Conservation (phyloP, 2,113 vertebrate genomes). For the Oreochromis spilurus region DNA sequence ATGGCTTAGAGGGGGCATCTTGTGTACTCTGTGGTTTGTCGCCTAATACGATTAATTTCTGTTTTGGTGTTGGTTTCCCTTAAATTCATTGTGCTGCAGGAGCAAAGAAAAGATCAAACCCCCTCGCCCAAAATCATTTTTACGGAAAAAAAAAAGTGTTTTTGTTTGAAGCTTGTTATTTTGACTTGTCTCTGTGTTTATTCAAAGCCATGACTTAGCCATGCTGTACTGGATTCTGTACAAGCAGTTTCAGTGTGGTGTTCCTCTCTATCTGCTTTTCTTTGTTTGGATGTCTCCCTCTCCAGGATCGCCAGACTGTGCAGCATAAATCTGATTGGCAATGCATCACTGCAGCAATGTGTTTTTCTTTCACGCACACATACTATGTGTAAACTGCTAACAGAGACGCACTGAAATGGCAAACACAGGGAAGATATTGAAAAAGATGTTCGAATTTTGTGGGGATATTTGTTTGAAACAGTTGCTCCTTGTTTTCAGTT, state of each 20-base stretch:
- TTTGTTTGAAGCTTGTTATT: slow-evolving; percentile 25
- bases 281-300: slow-evolving; percentile 36
- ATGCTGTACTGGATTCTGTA: slow-evolving; percentile 20
- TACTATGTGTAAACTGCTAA: slow-evolving; percentile 35
- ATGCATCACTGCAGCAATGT: slow-evolving; percentile 43
- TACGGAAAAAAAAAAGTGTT: background rate
- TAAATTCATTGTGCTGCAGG: background rate
- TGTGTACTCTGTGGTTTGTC: background rate
- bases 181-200: slow-evolving; percentile 19
- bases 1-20: background rate
- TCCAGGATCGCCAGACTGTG: slow-evolving; percentile 46
- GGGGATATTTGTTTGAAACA: background rate
- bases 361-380: slow-evolving; percentile 39
- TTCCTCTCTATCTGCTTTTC: slow-evolving; percentile 3
- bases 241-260: background rate
- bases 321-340: slow-evolving; percentile 58
- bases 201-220: slow-evolving; percentile 14
- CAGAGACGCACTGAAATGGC: slow-evolving; percentile 13
- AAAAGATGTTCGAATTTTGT: background rate
- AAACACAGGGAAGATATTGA: background rate
- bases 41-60: background rate
- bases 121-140: background rate
- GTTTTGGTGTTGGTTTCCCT: background rate
- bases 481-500: background rate
- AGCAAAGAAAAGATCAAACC: background rate